Evolutionary conservation across 2,113 vertebrate species (phyloP).

Genomic region (Butorides virescens): DNA sequence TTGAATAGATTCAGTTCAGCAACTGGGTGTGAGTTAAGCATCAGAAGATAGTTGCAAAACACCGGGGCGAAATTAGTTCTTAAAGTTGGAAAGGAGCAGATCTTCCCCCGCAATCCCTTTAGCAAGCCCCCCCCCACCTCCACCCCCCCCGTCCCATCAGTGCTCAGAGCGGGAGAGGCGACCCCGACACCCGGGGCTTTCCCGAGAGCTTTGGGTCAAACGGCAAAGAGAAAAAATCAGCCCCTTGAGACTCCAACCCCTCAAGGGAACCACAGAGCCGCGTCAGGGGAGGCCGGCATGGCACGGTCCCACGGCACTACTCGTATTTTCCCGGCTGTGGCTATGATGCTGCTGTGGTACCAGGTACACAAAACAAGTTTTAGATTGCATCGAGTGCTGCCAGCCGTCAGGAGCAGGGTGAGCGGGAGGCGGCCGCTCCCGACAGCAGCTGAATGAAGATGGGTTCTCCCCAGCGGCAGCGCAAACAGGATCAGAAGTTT

Average conservation of each 20-base stretch:
- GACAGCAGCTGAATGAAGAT: not conserved
- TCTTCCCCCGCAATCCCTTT: not conserved
- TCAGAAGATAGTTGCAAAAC: not conserved
- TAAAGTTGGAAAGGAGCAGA: not conserved
- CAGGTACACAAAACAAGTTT: not conserved
- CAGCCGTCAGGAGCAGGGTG: not conserved
- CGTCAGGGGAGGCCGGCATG: fast-evolving
- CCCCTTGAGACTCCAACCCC: not conserved
- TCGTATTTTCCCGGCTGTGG: not conserved
- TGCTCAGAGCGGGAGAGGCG: fast-evolving
- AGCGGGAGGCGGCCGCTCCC: fast-evolving
- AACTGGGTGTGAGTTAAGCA: not conserved
- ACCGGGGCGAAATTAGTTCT: not conserved
- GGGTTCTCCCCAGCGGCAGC: not conserved
- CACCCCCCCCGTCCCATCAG: fast-evolving
- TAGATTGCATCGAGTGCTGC: not conserved
- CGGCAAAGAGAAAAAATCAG: not conserved
- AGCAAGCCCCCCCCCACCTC: fast-evolving
- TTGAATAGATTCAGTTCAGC: not conserved
- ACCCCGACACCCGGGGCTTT: fast-evolving
- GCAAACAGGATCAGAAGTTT: not conserved
- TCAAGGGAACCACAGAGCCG: fast-evolving
- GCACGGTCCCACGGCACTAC: not conserved
- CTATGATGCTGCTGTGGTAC: not conserved
- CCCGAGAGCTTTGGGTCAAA: fast-evolving